Base-by-base conservation (phyloP, 2,113 vertebrate species). In the Acrocephalus arundinaceus region DNA sequence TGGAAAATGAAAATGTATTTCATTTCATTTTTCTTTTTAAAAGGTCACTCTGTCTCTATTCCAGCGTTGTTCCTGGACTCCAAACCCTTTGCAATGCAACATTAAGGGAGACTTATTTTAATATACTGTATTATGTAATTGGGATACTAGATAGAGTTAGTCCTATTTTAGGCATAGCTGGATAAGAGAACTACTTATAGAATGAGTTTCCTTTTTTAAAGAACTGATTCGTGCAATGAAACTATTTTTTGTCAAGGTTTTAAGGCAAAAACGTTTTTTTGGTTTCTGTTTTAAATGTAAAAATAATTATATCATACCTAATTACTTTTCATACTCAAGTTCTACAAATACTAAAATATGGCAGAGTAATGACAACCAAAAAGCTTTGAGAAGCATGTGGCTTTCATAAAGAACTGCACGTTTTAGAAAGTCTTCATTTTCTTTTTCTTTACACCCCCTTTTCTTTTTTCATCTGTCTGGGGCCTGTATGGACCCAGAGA, bases 1-100 rank as follows among this genome's bases (percentile, higher is more conserved):
- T 98, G 96, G 90, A 97, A 98, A 98, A 98, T 98, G 97, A 98
- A 98, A 98, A 96, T 97, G 72, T 98, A 97, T 98, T 98, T 98
- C 97, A 97, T 97, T 97, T 97, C 96, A 80, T 96, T 95, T 97
- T 96, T 90, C 54, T 95, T 97, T 96, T 85, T 78, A 93, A 98
- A 98, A 98, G 97, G 98, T 98, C 98, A 98, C 97, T 97, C 95
- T 89, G 96, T 97, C 97, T 97, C 97, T 87, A 71, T 80, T 96
- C 83, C 96, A 98, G 97, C 96, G 79, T 97, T 97, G 96, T 96
- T 97, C 78, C 96, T 94, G 93, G 97, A 96, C 91, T 39, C 90
- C 97, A 97, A 96, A 94, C 81, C 91, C 91, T 91, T 88, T 66
- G 90, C 94, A 94, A 94, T 0, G 80, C 95, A 96, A 97, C 93